Evolutionary conservation across 2,888 invertebrate genomes (phyloP).

Genomic region (Mactromeris polynyma): DNA sequence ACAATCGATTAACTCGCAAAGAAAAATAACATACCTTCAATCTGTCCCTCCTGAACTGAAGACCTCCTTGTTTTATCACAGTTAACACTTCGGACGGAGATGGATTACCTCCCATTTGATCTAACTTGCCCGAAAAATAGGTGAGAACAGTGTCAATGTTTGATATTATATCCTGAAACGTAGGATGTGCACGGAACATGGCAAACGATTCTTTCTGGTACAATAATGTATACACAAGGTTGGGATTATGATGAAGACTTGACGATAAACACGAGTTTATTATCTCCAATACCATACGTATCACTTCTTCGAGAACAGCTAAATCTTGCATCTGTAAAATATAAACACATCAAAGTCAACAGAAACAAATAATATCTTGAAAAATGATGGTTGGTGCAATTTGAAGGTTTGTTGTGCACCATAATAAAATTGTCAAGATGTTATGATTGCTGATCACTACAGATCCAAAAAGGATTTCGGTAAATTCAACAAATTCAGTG

Average conservation of each 20-base stretch:
- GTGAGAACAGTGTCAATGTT: slow-evolving; percentile 96
- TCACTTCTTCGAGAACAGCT: slow-evolving; percentile 96
- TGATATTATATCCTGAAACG: slow-evolving; percentile 96
- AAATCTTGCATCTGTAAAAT: slow-evolving; percentile 90
- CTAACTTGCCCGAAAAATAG: slow-evolving; percentile 91
- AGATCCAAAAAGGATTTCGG: no score
- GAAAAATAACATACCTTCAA: slow-evolving; percentile 91
- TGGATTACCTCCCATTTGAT: slow-evolving; percentile 89
- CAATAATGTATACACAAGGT: slow-evolving; percentile 97
- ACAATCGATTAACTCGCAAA: no score
- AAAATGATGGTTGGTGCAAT: no score
- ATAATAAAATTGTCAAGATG: no score
- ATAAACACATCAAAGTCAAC: background rate
- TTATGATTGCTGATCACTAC: no score
- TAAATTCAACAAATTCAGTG: no score
- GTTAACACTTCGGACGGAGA: slow-evolving; percentile 95
- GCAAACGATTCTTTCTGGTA: slow-evolving; percentile 96
- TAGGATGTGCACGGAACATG: slow-evolving; percentile 92
- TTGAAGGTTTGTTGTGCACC: no score
- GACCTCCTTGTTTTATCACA: slow-evolving; percentile 96
- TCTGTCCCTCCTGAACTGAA: slow-evolving; percentile 97
- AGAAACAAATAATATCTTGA: no score
- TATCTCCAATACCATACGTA: slow-evolving; percentile 98
- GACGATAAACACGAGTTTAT: slow-evolving; percentile 97
- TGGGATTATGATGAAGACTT: slow-evolving; percentile 94